A percentile compares a stretch with the other conserved stretches of the same genome.
Conservation (phyloP, 2,888 invertebrate genomes). For the Tetragnatha montana region DNA sequence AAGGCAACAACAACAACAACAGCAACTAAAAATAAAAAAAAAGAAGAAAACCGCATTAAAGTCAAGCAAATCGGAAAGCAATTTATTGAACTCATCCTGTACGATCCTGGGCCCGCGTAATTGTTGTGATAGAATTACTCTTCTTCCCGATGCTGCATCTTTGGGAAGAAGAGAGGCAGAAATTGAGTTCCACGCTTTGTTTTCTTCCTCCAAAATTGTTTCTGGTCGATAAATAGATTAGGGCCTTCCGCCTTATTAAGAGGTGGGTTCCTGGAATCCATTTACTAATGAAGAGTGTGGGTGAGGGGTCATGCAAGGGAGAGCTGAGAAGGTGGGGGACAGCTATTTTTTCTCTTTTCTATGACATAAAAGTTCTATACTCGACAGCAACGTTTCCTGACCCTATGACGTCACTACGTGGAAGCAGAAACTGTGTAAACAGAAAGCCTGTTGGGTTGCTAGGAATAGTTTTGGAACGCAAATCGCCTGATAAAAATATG, state of each 20-base stretch:
- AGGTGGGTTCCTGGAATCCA: neutral
- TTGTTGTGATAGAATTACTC: constrained; percentile 15
- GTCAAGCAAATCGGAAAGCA: neutral
- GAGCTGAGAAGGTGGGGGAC: neutral
- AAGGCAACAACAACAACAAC: neutral
- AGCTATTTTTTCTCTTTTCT: neutral
- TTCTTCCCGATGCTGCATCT: neutral
- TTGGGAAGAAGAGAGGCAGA: too few relatives aligned
- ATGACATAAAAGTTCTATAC: too few relatives aligned
- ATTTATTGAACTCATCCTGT: constrained; percentile 8
- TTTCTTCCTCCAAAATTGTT: constrained; percentile 12
- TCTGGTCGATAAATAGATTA: constrained; percentile 21
- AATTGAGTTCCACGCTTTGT: constrained; percentile 14
- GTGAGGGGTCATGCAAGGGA: neutral
- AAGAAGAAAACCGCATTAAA: neutral
- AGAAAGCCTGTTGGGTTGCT: too few relatives aligned
- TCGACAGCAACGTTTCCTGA: too few relatives aligned
- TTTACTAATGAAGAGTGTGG: neutral
- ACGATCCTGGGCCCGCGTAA: neutral
- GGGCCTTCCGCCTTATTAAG: neutral
- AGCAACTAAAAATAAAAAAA: too few relatives aligned
- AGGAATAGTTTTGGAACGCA: too few relatives aligned
- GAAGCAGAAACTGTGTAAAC: too few relatives aligned
- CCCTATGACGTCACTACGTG: too few relatives aligned
- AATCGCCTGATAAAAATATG: too few relatives aligned